Base-by-base conservation (phyloP, 2,888 invertebrate species). In the Pammene fasciana region DNA sequence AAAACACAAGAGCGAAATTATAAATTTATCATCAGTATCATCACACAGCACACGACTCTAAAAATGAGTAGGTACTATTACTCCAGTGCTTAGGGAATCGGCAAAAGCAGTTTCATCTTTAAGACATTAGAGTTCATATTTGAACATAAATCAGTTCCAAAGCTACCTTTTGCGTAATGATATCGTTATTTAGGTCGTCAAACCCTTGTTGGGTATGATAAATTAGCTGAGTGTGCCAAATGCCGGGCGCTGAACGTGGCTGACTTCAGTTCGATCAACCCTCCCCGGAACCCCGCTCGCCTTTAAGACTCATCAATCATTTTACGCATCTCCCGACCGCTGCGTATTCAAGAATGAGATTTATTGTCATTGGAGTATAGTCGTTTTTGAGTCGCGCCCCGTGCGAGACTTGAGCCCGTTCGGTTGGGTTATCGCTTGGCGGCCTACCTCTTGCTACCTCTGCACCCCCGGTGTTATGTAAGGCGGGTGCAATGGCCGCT, bases 401-500 rank as follows among this genome's bases (percentile, higher is more conserved):
- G 72, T 72, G 68, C 68, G 75, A 74, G 76, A 80, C 78, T 81
- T 86, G 80, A 76, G 83, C 72, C 78, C 67, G 72, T 81, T 73
- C 73, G 73, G 67, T 36, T 65, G 72, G 67, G 7, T 10, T 72
- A 67, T 50, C 67, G 73, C 73, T 75, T 75, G 79, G 74, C 79
- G 79, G 82, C 83, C 82, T 86, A 86, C 90, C 86, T 87, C 89
- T 85, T 79, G 81, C 81, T 85, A 86, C 88, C 84, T 87, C 88
- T 90, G 88, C 83, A 80, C 85, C 88, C 90, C 90, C 87, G 84
- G 89, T 91, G 81, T 91, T 92, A 90, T 86, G 84, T 91, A 92
- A 90, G 86, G 78, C 79, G 90, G 82, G 91, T 89, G 90, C 91
- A 91, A 91, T 91, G 91, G 89, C 91, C 92, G 89, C 86, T 82